Percentiles rank a stretch among this genome's conserved stretches.
These are phyloP conservation scores for Dendropsophus ebraccatus DNA, from an alignment of 2,113 vertebrate species.

Conservation along the genomic window DNA sequence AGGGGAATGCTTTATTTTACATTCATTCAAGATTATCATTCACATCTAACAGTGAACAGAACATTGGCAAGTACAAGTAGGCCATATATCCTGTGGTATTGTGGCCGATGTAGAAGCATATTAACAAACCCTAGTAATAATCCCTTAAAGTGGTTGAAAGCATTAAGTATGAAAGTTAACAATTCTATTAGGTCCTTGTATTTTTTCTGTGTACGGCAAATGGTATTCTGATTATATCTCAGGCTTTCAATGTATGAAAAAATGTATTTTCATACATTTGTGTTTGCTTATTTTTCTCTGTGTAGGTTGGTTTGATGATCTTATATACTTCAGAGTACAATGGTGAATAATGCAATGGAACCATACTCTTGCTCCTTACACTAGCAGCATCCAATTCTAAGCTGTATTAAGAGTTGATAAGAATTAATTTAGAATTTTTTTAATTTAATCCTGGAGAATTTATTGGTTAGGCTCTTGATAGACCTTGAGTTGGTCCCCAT, in stretches of 20 bases:
- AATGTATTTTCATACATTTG: not conserved
- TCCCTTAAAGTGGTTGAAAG: not conserved
- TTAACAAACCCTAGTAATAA: not conserved
- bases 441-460: too few species aligned
- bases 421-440: too few species aligned
- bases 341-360: not conserved
- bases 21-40: constrained; percentile 70
- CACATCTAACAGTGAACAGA: constrained; percentile 76
- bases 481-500: too few species aligned
- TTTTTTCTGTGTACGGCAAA: not conserved
- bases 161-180: not conserved
- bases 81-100: constrained; percentile 58
- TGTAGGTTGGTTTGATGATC: not conserved
- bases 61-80: constrained; percentile 76
- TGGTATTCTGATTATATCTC: not conserved
- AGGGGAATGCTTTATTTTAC: constrained; percentile 50
- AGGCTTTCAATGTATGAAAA: not conserved
- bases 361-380: not conserved
- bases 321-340: not conserved
- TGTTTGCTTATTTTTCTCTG: not conserved
- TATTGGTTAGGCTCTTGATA: too few species aligned
- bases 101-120: not conserved
- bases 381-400: not conserved
- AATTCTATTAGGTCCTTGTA: not conserved
- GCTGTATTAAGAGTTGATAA: too few species aligned